phyloP scores from a whole-genome alignment of 2,797 vertebrate species.

The Rhinichthys osculus region DNA sequence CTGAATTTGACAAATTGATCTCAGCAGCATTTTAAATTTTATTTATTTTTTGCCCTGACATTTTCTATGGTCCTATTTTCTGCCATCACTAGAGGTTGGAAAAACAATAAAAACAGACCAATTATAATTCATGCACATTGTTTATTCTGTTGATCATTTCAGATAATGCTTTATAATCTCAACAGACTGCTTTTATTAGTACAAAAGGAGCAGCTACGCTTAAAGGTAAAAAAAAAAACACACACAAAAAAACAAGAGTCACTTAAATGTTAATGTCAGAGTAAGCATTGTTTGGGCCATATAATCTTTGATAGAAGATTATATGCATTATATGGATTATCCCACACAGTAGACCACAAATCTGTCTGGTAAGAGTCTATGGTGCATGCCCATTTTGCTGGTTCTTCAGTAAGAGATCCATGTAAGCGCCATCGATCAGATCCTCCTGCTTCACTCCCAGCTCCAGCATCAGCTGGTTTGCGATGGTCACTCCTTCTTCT shows the following conservation, averaged over 20 bases:
- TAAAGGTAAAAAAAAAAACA: background rate
- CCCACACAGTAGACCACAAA: background rate
- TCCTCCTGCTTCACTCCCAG: slow-evolving; percentile 76
- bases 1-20: too few relatives aligned
- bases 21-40: too few relatives aligned
- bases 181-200: background rate
- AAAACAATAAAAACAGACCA: background rate
- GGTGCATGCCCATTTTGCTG: slow-evolving; percentile 43
- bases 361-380: background rate
- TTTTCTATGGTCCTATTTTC: background rate
- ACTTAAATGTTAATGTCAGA: background rate
- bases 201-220: background rate
- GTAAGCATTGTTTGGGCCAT: too few relatives aligned
- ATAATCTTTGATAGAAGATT: background rate
- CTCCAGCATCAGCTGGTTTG: slow-evolving; percentile 77
- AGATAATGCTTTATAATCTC: background rate
- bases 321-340: too few relatives aligned
- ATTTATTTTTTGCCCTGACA: background rate
- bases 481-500: slow-evolving; percentile 79
- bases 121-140: background rate
- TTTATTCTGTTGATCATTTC: background rate
- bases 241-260: fast-evolving
- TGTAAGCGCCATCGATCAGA: slow-evolving; percentile 82
- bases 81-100: background rate
- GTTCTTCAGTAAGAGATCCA: slow-evolving; percentile 79